Conservation (phyloP, 2,888 invertebrate species). For the Drosophila dives region DNA sequence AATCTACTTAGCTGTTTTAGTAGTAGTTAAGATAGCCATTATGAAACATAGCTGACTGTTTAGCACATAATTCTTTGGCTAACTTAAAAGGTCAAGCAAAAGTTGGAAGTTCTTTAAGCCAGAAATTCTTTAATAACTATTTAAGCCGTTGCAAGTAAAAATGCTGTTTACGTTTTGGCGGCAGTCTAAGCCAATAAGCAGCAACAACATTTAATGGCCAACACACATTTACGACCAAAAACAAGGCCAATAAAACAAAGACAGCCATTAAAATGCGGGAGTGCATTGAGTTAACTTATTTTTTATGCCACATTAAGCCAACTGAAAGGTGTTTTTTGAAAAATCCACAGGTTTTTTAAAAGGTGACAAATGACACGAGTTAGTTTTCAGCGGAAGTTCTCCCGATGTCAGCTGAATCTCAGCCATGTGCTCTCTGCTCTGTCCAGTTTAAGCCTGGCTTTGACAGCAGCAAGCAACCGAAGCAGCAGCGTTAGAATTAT, state of each 20-base stretch:
- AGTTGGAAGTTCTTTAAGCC: neutral
- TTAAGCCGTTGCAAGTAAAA: constrained; percentile 36
- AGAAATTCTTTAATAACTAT: constrained; percentile 24
- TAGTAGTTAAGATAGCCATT: neutral
- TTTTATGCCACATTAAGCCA: constrained; percentile 50
- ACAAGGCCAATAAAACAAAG: constrained; percentile 27
- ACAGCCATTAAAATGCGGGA: neutral
- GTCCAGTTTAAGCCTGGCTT: constrained; percentile 20
- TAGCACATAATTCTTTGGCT: neutral
- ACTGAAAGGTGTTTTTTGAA: constrained; percentile 21
- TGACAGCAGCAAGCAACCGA: constrained; percentile 31
- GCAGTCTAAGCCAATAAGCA: constrained; percentile 22
- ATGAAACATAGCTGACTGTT: neutral
- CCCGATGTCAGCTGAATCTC: neutral
- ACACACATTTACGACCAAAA: constrained; percentile 17
- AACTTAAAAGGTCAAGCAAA: neutral
- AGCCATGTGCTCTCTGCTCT: neutral
- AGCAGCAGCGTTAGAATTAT: constrained; percentile 64
- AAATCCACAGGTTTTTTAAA: constrained; percentile 24
- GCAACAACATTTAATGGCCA: constrained; percentile 32
- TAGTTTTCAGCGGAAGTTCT: neutral
- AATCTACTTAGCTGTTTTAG: neutral
- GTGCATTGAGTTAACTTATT: constrained; percentile 20
- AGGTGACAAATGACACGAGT: neutral
- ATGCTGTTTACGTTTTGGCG: constrained; percentile 14